phyloP scores from a whole-genome alignment of 2,797 vertebrate genomes.

The Margarornis squamiger region DNA sequence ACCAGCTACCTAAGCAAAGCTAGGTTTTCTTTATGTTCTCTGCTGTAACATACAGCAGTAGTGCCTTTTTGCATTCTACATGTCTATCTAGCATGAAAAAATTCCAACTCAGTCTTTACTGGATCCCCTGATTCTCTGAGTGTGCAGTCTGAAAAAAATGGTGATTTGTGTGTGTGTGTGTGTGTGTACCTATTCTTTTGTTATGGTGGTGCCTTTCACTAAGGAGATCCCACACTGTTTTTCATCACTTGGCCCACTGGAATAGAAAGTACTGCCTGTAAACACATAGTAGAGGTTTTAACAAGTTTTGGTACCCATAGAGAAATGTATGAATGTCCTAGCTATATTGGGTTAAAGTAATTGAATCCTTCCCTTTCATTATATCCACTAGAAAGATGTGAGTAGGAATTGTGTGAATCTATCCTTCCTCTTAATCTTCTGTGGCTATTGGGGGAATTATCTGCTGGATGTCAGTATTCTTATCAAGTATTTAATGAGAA shows the following conservation, averaged over 20 bases:
- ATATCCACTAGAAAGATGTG: neutral
- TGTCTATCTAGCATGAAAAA: neutral
- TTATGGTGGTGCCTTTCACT: neutral
- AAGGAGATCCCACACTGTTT: neutral
- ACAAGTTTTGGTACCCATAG: neutral
- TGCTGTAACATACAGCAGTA: fast-evolving
- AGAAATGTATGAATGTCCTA: neutral
- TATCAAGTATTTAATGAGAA: neutral
- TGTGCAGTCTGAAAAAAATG: neutral
- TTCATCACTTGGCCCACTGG: neutral
- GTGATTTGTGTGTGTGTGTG: too few relatives aligned
- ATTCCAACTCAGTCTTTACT: neutral
- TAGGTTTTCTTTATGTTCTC: neutral
- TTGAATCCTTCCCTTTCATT: neutral
- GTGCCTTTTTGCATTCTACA: neutral
- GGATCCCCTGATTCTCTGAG: neutral
- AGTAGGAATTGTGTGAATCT: neutral
- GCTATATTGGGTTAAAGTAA: neutral
- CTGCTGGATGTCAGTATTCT: neutral
- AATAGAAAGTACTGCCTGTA: neutral
- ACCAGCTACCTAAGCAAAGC: neutral
- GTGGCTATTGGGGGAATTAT: neutral
- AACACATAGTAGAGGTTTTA: neutral
- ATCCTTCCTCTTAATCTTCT: neutral
- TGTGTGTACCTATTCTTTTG: neutral